Evolutionary conservation across 2,797 vertebrate species (phyloP).

Genomic region (Galago senegalensis): DNA sequence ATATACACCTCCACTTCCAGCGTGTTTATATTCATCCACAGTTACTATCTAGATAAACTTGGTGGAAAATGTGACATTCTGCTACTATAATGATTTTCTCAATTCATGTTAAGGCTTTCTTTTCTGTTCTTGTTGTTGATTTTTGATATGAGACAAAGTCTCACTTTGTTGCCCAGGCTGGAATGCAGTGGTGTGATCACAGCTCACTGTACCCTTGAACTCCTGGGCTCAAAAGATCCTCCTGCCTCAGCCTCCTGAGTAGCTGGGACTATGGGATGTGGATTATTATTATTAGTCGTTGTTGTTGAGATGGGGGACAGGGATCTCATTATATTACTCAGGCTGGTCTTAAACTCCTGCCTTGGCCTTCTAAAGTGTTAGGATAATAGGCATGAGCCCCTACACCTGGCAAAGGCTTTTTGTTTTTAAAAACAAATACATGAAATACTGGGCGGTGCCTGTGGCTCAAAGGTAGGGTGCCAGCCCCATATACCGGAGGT

Average conservation of each 20-base stretch:
- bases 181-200: background rate
- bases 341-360: background rate
- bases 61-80: background rate
- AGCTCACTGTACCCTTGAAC: background rate
- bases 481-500: too few relatives aligned
- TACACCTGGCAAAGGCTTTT: background rate
- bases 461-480: too few relatives aligned
- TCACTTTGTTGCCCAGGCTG: background rate
- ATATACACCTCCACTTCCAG: background rate
- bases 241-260: background rate
- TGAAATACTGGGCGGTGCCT: background rate
- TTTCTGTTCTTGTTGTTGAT: background rate
- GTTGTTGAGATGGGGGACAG: too few relatives aligned
- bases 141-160: constrained; percentile 29
- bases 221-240: background rate
- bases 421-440: constrained; percentile 57
- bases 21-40: background rate
- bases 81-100: background rate
- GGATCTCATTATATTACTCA: background rate
- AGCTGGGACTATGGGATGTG: background rate
- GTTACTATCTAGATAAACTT: background rate
- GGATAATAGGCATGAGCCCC: background rate
- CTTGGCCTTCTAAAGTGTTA: background rate
- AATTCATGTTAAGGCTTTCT: background rate
- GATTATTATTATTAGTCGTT: too few relatives aligned